Evolutionary conservation across 2,888 invertebrate genomes (phyloP).

Genomic region (Drosophila macrospina): DNA sequence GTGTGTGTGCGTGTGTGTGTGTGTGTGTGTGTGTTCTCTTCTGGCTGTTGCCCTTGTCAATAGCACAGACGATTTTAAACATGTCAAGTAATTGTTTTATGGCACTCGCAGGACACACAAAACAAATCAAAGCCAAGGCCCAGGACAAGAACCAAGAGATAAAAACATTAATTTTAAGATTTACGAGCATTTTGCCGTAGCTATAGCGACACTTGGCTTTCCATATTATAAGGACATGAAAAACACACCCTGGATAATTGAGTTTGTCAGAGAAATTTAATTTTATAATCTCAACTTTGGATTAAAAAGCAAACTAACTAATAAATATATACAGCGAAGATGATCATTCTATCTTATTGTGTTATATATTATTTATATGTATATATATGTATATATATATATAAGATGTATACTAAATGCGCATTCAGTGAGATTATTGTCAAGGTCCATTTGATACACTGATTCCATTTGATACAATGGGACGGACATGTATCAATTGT

Average conservation of each 20-base stretch:
- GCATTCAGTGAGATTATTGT: too few relatives aligned
- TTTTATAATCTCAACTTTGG: too few relatives aligned
- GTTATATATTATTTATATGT: too few relatives aligned
- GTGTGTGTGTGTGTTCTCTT: slow-evolving; percentile 30
- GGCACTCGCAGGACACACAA: slow-evolving; percentile 68
- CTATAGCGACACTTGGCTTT: slow-evolving; percentile 9
- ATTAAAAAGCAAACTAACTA: too few relatives aligned
- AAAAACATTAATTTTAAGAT: slow-evolving; percentile 48
- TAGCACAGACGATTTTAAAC: slow-evolving; percentile 54
- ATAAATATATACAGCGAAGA: too few relatives aligned
- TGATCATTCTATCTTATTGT: too few relatives aligned
- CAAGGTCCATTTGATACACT: too few relatives aligned
- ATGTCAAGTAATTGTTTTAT: slow-evolving; percentile 76
- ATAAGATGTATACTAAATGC: too few relatives aligned
- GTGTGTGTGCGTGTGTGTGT: slow-evolving; percentile 14
- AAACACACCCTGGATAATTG: slow-evolving; percentile 42
- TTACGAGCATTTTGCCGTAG: slow-evolving; percentile 37
- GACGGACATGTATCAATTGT: too few relatives aligned
- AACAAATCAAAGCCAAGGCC: slow-evolving; percentile 48
- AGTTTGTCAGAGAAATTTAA: slow-evolving; percentile 38
- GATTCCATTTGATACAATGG: too few relatives aligned
- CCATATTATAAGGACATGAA: slow-evolving; percentile 36
- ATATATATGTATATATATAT: too few relatives aligned
- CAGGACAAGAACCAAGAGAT: slow-evolving; percentile 27
- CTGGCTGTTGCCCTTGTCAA: slow-evolving; percentile 48